Percentiles rank a stretch among this genome's conserved stretches.
Conservation (phyloP, 1,140 invertebrate genomes). For the Harlomillsia oculata region DNA sequence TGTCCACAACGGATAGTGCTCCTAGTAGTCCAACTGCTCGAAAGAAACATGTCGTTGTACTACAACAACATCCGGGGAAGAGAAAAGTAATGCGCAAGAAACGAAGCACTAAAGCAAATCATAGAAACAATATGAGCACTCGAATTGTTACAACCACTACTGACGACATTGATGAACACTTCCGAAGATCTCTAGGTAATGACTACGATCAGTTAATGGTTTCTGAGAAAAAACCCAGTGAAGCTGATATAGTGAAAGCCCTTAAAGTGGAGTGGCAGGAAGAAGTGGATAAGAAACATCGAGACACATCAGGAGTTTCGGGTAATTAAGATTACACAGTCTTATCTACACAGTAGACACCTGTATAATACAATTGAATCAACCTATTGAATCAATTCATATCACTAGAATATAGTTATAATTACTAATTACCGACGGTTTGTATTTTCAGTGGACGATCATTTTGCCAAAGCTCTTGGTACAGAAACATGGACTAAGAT, state of each 20-base stretch:
- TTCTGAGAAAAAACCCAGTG: not conserved
- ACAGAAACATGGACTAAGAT: conserved; percentile 79
- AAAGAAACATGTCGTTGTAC: too few species aligned
- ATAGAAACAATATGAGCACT: too few species aligned
- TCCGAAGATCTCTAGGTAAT: conserved; percentile 78
- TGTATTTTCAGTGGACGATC: conserved; percentile 71
- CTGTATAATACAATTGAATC: too few species aligned
- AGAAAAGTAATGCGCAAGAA: too few species aligned
- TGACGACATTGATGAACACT: conserved; percentile 85
- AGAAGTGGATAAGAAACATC: not conserved
- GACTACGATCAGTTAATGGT: not conserved
- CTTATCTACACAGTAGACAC: too few species aligned
- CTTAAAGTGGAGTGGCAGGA: not conserved
- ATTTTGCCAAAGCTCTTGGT: conserved; percentile 89
- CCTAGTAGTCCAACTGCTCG: too few species aligned
- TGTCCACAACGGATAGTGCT: too few species aligned
- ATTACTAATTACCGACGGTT: not conserved
- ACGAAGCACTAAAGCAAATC: too few species aligned
- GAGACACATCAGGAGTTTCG: not conserved
- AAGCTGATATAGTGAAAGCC: not conserved
- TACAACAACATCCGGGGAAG: not conserved
- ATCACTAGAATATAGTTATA: not conserved
- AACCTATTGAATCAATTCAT: not conserved
- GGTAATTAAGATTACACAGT: not conserved
- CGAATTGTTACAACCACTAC: not conserved